Conservation (phyloP, 2,888 invertebrate genomes). For the Cephus runcator region DNA sequence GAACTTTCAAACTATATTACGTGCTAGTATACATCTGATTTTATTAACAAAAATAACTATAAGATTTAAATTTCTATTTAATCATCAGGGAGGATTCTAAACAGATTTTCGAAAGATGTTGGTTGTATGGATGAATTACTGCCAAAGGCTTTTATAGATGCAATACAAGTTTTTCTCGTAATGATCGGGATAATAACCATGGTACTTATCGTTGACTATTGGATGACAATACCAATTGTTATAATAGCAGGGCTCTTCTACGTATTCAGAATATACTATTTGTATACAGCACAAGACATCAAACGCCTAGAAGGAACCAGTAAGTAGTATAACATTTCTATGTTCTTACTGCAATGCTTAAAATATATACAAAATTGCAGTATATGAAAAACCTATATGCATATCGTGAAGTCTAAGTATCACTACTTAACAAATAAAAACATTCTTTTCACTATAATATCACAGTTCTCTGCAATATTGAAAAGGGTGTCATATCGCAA, state of each 20-base stretch:
- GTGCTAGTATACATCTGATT: not conserved
- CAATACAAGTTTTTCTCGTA: conserved; percentile 66
- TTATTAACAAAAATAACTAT: not conserved
- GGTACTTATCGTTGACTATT: conserved; percentile 71
- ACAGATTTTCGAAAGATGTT: conserved; percentile 82
- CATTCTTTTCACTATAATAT: too few relatives aligned
- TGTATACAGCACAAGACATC: conserved; percentile 77
- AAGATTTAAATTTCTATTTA: too few relatives aligned
- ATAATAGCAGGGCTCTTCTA: conserved; percentile 73
- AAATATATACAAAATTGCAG: too few relatives aligned
- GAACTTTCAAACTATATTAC: conserved; percentile 53
- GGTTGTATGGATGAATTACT: conserved; percentile 72
- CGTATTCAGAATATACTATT: conserved; percentile 72
- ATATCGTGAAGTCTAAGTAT: too few relatives aligned
- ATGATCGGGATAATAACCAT: conserved; percentile 66
- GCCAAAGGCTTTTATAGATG: conserved; percentile 69
- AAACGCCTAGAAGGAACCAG: conserved; percentile 72
- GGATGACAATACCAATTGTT: conserved; percentile 73
- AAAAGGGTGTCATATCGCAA: too few relatives aligned
- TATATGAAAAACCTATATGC: too few relatives aligned
- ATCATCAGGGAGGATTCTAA: conserved; percentile 71
- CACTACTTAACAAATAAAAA: too few relatives aligned
- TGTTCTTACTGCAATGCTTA: too few relatives aligned
- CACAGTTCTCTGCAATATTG: too few relatives aligned
- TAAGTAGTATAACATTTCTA: conserved; percentile 42